Conservation (phyloP, 2,888 invertebrate genomes). For the Megalurothrips usitatus region DNA sequence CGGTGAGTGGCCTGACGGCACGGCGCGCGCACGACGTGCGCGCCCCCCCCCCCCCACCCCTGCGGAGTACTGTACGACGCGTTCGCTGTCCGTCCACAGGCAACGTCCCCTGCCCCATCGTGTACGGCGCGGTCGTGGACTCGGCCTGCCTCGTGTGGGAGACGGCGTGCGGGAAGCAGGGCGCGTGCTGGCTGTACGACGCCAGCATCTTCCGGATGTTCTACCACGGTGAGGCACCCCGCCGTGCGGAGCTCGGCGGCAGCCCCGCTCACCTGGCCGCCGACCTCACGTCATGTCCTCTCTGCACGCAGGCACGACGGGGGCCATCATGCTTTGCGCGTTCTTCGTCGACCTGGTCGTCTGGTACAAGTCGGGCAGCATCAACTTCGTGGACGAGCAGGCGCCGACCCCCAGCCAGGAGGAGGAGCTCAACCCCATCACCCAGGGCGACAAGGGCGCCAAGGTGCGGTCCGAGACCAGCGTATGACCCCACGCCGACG, state of each 20-base stretch:
- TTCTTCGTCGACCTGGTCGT: constrained; percentile 85
- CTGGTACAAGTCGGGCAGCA: constrained; percentile 83
- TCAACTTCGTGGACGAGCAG: constrained; percentile 61
- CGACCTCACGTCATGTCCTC: constrained; percentile 33
- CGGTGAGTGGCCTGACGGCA: constrained; percentile 52
- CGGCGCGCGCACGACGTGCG: too few species aligned
- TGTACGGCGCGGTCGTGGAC: constrained; percentile 89
- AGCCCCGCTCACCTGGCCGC: too few species aligned
- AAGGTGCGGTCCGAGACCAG: constrained; percentile 14
- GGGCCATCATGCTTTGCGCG: constrained; percentile 77
- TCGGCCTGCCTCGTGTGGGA: constrained; percentile 87
- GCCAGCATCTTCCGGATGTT: constrained; percentile 75
- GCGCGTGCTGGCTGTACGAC: constrained; percentile 86
- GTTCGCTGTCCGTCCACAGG: constrained; percentile 46
- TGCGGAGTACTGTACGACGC: neutral
- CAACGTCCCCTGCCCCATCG: constrained; percentile 91
- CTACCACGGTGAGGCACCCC: constrained; percentile 65
- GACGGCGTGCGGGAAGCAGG: constrained; percentile 70
- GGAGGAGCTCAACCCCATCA: constrained; percentile 49
- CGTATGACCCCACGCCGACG: constrained; percentile 2
- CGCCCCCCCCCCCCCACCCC: too few species aligned
- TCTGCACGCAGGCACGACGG: constrained; percentile 67
- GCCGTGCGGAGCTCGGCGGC: too few species aligned
- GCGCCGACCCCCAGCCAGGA: constrained; percentile 48
- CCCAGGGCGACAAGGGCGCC: constrained; percentile 34